Conservation (phyloP, 1,140 invertebrate species). For the Gonioctena quinquepunctata region DNA sequence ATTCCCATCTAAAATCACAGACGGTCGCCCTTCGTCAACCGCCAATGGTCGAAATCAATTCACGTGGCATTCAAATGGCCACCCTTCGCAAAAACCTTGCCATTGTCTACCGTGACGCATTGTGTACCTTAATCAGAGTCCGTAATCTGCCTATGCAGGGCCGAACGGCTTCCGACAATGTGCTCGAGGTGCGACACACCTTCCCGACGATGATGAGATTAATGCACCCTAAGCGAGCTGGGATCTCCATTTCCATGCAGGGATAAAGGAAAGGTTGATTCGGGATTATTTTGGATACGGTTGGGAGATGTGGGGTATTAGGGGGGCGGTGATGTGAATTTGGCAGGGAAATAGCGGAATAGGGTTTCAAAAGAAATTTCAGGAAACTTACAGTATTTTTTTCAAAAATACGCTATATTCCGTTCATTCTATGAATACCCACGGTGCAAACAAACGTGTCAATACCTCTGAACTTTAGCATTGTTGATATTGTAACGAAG, state of each 20-base stretch:
- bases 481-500: too few relatives aligned
- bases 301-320: not conserved
- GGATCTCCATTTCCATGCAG: not conserved
- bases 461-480: too few relatives aligned
- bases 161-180: conserved; percentile 39
- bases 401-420: too few relatives aligned
- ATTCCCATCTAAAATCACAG: conserved; percentile 16
- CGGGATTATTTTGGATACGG: not conserved
- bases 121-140: conserved; percentile 43
- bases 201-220: conserved; percentile 39
- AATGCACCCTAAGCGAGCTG: conserved; percentile 21
- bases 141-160: conserved; percentile 44
- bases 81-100: conserved; percentile 31
- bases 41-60: conserved; percentile 40
- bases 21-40: conserved; percentile 37
- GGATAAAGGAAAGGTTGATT: not conserved
- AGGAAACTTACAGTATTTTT: too few relatives aligned
- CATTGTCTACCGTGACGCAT: conserved; percentile 30
- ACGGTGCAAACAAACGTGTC: too few relatives aligned
- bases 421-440: too few relatives aligned
- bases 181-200: conserved; percentile 43
- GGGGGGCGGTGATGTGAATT: not conserved
- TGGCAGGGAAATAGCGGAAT: too few relatives aligned
- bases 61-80: conserved; percentile 38
- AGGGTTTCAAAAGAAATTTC: too few relatives aligned